Percentiles rank a stretch among this genome's conserved stretches.
phyloP scores from a whole-genome alignment of 1,140 invertebrate species.

The Heliconius hermathena region DNA sequence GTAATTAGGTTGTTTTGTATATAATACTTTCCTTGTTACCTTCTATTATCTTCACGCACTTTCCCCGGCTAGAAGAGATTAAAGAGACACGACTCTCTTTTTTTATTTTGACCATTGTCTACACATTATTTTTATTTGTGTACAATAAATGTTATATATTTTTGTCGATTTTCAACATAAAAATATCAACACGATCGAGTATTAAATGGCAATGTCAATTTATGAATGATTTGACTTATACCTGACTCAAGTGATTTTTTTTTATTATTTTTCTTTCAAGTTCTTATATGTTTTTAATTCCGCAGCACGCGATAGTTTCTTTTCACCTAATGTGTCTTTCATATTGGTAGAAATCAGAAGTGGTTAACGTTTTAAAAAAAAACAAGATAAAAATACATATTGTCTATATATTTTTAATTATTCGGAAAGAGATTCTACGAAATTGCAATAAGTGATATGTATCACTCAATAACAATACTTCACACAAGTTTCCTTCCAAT shows the following conservation, averaged over 20 bases:
- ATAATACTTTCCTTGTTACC: neutral
- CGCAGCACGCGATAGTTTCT: too few species aligned
- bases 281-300: neutral
- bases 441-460: too few species aligned
- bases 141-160: neutral
- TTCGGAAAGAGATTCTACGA: too few species aligned
- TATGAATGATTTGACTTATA: neutral
- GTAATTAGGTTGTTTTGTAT: neutral
- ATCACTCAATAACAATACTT: too few species aligned
- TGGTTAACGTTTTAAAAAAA: too few species aligned
- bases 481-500: too few species aligned
- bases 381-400: too few species aligned
- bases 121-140: neutral
- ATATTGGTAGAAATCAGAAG: too few species aligned
- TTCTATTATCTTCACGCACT: neutral
- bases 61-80: neutral
- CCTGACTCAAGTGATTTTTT: neutral
- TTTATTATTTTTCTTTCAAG: neutral
- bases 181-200: neutral
- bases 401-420: too few species aligned
- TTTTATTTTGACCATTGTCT: neutral
- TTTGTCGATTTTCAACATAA: neutral
- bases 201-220: neutral
- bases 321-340: too few species aligned
- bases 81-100: neutral